A percentile compares a stretch with the other conserved stretches of the same genome.
Conservation (phyloP, 1,140 invertebrate species). For the Tenebrio molitor region DNA sequence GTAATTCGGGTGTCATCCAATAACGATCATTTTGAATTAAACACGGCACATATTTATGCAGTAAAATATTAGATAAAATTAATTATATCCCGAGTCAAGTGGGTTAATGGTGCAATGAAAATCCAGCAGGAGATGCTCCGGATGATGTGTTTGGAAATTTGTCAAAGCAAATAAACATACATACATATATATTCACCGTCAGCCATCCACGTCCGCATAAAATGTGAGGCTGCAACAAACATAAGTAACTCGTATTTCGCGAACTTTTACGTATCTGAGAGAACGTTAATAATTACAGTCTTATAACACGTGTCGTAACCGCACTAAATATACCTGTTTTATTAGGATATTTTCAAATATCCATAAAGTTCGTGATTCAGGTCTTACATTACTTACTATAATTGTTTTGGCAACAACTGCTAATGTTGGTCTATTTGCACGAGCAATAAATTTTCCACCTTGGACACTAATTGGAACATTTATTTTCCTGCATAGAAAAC, state of each 20-base stretch:
- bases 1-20: no score
- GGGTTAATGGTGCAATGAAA: neutral
- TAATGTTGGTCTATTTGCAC: conserved; percentile 51
- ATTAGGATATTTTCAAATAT: conserved; percentile 47
- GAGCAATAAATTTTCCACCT: conserved; percentile 46
- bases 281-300: conserved; percentile 48
- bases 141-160: conserved; percentile 25
- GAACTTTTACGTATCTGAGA: conserved; percentile 6
- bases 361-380: conserved; percentile 48
- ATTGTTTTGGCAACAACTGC: conserved; percentile 54
- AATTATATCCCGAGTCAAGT: neutral
- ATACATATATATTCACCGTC: neutral
- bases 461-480: conserved; percentile 52
- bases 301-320: conserved; percentile 49
- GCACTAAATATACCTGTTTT: conserved; percentile 49
- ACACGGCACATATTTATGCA: no score
- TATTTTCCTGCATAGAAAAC: conserved; percentile 38
- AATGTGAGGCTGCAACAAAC: conserved; percentile 11
- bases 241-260: conserved; percentile 26
- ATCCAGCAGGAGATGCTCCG: neutral
- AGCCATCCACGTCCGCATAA: neutral
- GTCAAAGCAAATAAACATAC: conserved; percentile 27
- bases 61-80: neutral
- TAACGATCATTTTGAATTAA: no score
- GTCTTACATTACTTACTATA: conserved; percentile 52